phyloP scores from a whole-genome alignment of 1,140 invertebrate genomes.

The Ceratina japonica region DNA sequence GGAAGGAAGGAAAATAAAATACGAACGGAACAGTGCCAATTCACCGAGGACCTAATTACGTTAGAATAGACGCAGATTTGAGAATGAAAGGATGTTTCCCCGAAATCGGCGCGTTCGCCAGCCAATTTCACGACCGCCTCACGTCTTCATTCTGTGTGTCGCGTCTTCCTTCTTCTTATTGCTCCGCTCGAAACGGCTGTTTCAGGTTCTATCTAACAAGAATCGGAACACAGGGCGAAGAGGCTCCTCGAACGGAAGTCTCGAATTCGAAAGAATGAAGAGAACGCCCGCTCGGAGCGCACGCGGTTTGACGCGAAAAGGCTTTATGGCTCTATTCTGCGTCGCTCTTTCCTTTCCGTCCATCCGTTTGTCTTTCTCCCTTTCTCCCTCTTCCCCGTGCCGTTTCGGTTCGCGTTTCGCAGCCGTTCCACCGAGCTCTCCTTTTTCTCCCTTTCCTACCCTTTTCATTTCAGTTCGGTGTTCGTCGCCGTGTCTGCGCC shows the following conservation, averaged over 20 bases:
- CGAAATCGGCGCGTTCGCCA: conserved; percentile 8
- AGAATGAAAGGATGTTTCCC: conserved; percentile 6
- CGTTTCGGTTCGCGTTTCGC: not conserved
- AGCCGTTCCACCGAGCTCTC: not conserved
- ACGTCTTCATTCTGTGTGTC: conserved; percentile 47
- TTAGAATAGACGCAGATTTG: conserved; percentile 25
- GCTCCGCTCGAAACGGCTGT: not conserved
- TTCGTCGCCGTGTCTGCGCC: conserved; percentile 2
- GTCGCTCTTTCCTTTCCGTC: not conserved
- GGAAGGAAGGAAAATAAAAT: not conserved
- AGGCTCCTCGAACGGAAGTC: conserved; percentile 65
- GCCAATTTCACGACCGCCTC: conserved; percentile 35
- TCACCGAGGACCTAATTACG: conserved; percentile 27
- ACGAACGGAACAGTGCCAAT: not conserved
- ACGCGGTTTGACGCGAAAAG: conserved; percentile 33
- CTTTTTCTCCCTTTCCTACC: conserved; percentile 6
- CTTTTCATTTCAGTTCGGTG: conserved; percentile 12
- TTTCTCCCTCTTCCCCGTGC: not conserved
- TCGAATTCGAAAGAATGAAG: conserved; percentile 59
- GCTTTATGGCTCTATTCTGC: conserved; percentile 54
- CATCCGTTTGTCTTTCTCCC: not conserved
- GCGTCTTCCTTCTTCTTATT: not conserved
- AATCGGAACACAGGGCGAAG: not conserved
- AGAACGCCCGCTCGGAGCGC: not conserved
- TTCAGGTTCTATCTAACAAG: not conserved